Evolutionary conservation across 2,797 vertebrate genomes (phyloP).

Genomic region (Channa striata): DNA sequence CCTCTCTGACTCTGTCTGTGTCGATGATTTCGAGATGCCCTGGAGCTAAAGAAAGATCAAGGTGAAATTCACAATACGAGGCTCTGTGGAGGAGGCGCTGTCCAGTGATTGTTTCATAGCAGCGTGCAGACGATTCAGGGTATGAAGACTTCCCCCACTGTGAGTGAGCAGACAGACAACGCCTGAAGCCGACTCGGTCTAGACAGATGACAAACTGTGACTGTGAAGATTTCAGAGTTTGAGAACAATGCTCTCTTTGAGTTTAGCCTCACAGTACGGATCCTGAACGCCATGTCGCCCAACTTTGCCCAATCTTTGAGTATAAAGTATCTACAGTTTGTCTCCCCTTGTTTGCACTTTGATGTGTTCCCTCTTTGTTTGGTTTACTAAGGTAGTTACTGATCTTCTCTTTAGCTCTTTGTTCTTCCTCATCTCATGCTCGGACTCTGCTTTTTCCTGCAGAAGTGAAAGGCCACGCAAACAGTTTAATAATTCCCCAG

Average conservation of each 20-base stretch:
- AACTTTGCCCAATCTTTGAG: constrained; percentile 22
- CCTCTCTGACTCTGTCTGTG: constrained; percentile 17
- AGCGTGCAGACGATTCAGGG: constrained; percentile 39
- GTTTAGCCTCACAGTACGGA: constrained; percentile 11
- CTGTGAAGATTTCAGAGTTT: constrained; percentile 37
- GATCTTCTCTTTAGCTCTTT: constrained; percentile 24
- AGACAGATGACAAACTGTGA: constrained; percentile 60
- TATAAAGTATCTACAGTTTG: constrained; percentile 11
- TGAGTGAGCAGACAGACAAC: constrained; percentile 49
- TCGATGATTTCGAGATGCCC: constrained; percentile 15
- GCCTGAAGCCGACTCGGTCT: constrained; percentile 58
- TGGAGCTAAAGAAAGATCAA: constrained; percentile 41
- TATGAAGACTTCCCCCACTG: constrained; percentile 62
- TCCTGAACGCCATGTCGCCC: neutral
- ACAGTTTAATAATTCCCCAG: neutral
- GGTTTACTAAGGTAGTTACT: constrained; percentile 11
- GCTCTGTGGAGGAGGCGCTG: constrained; percentile 1
- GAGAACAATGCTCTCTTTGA: constrained; percentile 42
- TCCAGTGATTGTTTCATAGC: constrained; percentile 23
- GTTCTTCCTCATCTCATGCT: neutral
- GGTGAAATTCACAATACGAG: constrained; percentile 47
- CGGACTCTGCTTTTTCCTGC: neutral
- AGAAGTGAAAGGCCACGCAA: constrained; percentile 3
- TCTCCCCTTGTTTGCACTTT: neutral
- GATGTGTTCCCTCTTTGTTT: constrained; percentile 7